phyloP scores from a whole-genome alignment of 2,113 vertebrate genomes.

The Panthera leo region DNA sequence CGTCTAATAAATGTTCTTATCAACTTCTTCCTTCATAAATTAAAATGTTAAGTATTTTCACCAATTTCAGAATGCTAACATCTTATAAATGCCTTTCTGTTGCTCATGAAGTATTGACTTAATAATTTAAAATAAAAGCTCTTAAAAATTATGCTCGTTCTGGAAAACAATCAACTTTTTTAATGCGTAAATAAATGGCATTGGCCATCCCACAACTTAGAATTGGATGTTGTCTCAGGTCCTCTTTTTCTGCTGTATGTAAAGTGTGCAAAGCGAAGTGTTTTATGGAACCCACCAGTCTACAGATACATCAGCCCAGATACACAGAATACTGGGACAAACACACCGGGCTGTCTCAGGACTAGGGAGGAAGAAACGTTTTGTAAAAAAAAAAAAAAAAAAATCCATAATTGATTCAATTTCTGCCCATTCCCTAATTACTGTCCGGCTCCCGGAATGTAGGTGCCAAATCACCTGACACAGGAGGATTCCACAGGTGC shows the following conservation, averaged over 20 bases:
- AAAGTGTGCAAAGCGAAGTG: background rate
- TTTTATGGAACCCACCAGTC: background rate
- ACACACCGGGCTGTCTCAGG: rapidly evolving
- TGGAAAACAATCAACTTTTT: slow-evolving; percentile 6
- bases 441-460: slow-evolving; percentile 58
- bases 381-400: background rate
- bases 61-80: background rate
- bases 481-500: background rate
- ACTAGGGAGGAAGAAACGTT: background rate
- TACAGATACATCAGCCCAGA: no score
- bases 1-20: background rate
- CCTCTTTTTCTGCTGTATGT: background rate
- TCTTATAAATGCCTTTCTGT: background rate
- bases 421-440: slow-evolving; percentile 64
- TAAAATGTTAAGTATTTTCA: background rate
- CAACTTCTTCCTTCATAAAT: background rate
- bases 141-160: background rate
- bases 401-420: background rate
- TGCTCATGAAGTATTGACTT: background rate
- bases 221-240: background rate
- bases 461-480: background rate
- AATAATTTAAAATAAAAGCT: slow-evolving; percentile 9
- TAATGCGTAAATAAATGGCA: background rate
- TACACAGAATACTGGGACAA: rapidly evolving
- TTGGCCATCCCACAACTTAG: background rate